Evolutionary conservation across 2,888 invertebrate species (phyloP).

Genomic region (Ferrisia virgata): DNA sequence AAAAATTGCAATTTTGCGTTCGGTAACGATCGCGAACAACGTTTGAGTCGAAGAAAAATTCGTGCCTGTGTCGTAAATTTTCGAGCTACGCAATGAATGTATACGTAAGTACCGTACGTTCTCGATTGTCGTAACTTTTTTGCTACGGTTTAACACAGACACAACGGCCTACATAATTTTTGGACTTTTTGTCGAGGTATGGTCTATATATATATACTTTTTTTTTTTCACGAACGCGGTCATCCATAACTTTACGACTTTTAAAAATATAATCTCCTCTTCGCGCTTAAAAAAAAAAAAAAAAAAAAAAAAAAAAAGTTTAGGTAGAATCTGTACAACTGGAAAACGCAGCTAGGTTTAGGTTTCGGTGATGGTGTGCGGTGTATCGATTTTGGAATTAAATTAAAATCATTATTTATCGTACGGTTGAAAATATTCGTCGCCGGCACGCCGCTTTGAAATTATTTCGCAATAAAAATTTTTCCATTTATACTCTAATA

Average conservation of each 20-base stretch:
- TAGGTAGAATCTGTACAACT: too few species aligned
- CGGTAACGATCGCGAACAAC: not conserved
- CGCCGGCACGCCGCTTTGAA: not conserved
- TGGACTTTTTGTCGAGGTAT: not conserved
- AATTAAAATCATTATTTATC: not conserved
- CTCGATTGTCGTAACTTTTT: not conserved
- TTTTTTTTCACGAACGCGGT: not conserved
- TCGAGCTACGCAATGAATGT: not conserved
- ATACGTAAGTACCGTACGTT: not conserved
- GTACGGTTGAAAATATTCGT: not conserved
- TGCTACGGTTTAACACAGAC: not conserved
- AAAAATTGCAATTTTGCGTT: not conserved
- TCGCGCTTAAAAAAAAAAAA: too few species aligned
- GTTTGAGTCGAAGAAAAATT: not conserved
- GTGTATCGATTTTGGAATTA: not conserved
- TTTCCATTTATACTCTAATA: not conserved
- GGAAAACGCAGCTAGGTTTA: too few species aligned
- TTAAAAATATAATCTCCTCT: not conserved
- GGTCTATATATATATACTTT: not conserved
- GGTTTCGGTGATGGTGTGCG: too few species aligned
- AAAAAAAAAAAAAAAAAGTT: too few species aligned
- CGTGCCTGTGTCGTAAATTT: not conserved
- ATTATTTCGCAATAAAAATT: not conserved
- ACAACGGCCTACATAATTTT: not conserved
- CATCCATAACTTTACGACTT: not conserved